Base-by-base conservation (phyloP, 2,888 invertebrate genomes). In the Trachelus stipa region DNA sequence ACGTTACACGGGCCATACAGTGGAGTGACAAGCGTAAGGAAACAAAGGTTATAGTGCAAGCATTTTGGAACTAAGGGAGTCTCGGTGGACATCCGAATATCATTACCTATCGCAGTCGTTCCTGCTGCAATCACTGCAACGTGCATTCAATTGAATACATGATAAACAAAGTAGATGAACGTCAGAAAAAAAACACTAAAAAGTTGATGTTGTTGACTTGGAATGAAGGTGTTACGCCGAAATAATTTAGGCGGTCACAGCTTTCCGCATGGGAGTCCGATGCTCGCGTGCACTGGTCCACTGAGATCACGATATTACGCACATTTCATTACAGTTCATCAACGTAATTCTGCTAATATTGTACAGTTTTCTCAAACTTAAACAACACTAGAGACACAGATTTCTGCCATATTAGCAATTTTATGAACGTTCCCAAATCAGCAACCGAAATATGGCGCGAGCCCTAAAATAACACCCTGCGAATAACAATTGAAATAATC, bases 401-500 rank as follows among this genome's bases (percentile, higher is more conserved):
- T 85, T 85, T 88, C 90, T 89, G 88, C 89, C 90, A 90, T 89
- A 87, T 89, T 90, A 90, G 88, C 86, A 87, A 88, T 85, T 87
- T 87, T 83, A 88, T 86, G 79, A 83, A 85, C 81, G 82, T 85
- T 82, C 79, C 87, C 89, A 89, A 89, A 87, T 87, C 81, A 85
- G 82, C 83, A 83, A 84, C 84, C 82, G 75, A 81, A 81, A 80
- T 79, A 79, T 69, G 78, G 73, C 76, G 69, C 33, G n/a, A 73
- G 68, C 69, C 69, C 73, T 76, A 76, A 78, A 69, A 77, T 68
- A 79, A 75, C 68, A 68, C 40, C 37, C 35, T n/a, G 33, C 40
- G 4, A 34, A 73, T 74, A 40, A 73, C 35, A 3, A 6, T 34
- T 31, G 73, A 12, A 76, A 73, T 37, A 56, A n/a, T 30, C 76